Conservation (phyloP, 2,113 vertebrate species). For the Ellobius talpinus region DNA sequence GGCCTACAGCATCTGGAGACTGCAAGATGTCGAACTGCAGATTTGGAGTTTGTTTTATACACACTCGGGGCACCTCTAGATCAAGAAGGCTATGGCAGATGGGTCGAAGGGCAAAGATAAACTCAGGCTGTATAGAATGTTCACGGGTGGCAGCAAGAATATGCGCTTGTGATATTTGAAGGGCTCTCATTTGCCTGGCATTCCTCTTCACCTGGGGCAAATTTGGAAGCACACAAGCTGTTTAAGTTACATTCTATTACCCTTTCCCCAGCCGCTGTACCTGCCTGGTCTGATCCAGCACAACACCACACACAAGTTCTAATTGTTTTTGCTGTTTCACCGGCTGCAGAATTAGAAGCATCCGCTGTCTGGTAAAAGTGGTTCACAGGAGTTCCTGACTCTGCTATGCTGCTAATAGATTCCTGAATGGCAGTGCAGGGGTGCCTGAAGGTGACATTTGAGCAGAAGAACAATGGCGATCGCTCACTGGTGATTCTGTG, state of each 20-base stretch:
- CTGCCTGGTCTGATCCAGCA: constrained; percentile 17
- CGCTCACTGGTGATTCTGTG: constrained; percentile 52
- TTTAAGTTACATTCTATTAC: constrained; percentile 46
- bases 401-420: constrained; percentile 71
- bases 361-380: constrained; percentile 65
- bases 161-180: background rate
- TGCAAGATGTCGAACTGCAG: background rate
- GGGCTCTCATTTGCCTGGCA: constrained; percentile 23
- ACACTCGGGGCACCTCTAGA: background rate
- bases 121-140: background rate
- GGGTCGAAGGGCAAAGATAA: background rate
- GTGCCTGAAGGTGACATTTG: constrained; percentile 70
- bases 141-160: background rate
- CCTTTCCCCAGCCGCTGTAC: background rate
- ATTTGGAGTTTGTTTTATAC: background rate
- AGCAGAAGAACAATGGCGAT: constrained; percentile 57
- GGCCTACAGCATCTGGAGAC: background rate
- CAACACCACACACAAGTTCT: constrained; percentile 57
- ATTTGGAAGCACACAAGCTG: constrained; percentile 45
- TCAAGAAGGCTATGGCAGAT: background rate
- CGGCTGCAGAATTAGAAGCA: constrained; percentile 74
- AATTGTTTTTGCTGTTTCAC: constrained; percentile 71
- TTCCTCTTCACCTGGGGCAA: constrained; percentile 26
- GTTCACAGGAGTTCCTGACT: constrained; percentile 78
- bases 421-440: constrained; percentile 76